Base-by-base conservation (phyloP, 2,113 vertebrate genomes). In the Myocastor coypus region DNA sequence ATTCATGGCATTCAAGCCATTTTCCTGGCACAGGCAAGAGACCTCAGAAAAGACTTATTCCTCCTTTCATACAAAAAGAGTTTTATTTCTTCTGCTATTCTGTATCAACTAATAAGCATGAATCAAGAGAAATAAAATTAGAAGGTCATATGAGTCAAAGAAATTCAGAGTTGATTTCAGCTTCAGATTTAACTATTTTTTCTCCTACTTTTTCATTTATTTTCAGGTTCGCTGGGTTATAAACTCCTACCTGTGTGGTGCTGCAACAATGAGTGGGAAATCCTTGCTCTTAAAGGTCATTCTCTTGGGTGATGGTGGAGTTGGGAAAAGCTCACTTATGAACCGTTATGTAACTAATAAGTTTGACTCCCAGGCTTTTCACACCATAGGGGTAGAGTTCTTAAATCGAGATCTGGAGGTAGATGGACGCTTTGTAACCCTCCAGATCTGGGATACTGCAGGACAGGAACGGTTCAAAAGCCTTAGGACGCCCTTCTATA, bases 361-460 rank as follows among this genome's bases (percentile, higher is more conserved):
- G 92, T 99, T 99, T 61, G 99, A 99, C 98, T 99, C 99, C 0
- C 99, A 99, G 98, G 99, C 99, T 14, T 99, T 99, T 98, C 99
- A 99, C 98, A 99, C 99, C 0, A 99, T 99, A 1, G 99, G 99
- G 2, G 99, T 99, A 89, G 99, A 99, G 98, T 99, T 99, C 98
- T 98, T 99, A 69, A 99, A 99, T 98, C 98, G 99, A 30, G 99
- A 99, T 98, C 98, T 99, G 97, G 99, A 99, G 97, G 99, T 99
- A 96, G 99, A 99, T 13, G 99, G 99, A 69, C 99, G 99, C 52
- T 98, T 99, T 87, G 99, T 99, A 92, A 99, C 99, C 28, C 99
- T 99, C 50, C 99, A 99, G 98, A 99, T 99, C 57, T 99, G 99
- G 99, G 99, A 99, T 98, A 99, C 99, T 6, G 99, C 99, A 0